Evolutionary conservation across 2,113 vertebrate genomes (phyloP), one percentile per base, ranked within the genome.

Genomic region (Scytalopus superciliaris): DNA sequence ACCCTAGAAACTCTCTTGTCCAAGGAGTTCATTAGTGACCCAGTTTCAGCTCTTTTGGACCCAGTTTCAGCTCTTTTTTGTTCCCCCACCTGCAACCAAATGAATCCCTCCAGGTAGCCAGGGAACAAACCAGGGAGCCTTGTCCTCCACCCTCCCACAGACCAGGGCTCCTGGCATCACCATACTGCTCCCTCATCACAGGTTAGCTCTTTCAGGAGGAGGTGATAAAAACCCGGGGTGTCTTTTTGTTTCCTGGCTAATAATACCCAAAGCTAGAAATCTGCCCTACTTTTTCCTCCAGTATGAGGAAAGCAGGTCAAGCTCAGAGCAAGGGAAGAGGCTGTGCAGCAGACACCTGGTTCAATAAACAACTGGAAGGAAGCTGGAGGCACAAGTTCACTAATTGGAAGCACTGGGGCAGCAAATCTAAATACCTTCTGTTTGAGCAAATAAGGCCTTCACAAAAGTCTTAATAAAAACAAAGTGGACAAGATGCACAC

Each of bases 221-320:
- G 16, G 33, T 23, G n/a, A 70, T 35, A 81, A 59, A 83, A 95
- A 62, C 21, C 37, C 80, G 64, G 45, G 22, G 66, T 39, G 28
- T n/a, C 60, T 78, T 89, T 87, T 62, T 90, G 50, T 72, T 93
- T 94, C 66, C 84, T 64, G 37, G 75, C 87, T 91, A 96, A 90
- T 90, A 96, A 96, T 87, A 94, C 30, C 39, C 63, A 70, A 87
- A 96, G 80, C 76, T 94, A 89, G n/a, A 93, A 95, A 70, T 77
- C 53, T 87, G 86, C 49, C 72, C 96, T 94, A 89, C 73, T 95
- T 97, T 84, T 75, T 83, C 64, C 6, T 0, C 18, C 66, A 87
- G 60, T 35, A 6, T 50, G 40, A 90, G 66, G 89, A 97, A 97
- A 97, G 82, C 93, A 93, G 96, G 96, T 96, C 95, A 97, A 59